These are phyloP conservation scores for Cyclophora albipunctata DNA, from an alignment of 2,888 invertebrate genomes.

Conservation along the genomic window DNA sequence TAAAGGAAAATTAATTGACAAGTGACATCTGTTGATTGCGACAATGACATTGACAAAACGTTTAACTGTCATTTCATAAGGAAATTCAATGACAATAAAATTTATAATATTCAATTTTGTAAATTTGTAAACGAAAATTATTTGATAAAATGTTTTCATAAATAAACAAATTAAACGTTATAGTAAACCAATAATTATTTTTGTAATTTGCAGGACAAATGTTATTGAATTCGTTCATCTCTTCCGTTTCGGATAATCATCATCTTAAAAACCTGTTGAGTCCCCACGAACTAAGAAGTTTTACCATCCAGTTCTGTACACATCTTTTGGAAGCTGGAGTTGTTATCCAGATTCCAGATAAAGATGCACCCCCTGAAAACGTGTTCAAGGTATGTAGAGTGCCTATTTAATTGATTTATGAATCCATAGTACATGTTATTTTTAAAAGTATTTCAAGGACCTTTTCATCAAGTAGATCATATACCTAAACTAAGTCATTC, in stretches of 20 bases:
- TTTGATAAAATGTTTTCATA: no score
- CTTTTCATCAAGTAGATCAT: no score
- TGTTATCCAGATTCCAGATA: conserved; percentile 85
- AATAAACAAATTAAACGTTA: no score
- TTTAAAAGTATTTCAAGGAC: neutral
- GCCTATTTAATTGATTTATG: neutral
- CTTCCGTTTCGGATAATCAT: conserved; percentile 83
- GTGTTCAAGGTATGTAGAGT: conserved; percentile 78
- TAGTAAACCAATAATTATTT: no score
- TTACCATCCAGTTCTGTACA: conserved; percentile 90
- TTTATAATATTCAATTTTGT: no score
- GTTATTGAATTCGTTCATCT: conserved; percentile 92
- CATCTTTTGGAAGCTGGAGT: conserved; percentile 92
- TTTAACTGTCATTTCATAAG: no score
- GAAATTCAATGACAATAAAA: no score
- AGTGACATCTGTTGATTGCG: no score
- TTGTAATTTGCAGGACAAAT: conserved; percentile 84
- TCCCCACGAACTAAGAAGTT: conserved; percentile 82
- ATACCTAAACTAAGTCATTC: no score
- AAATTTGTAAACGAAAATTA: no score
- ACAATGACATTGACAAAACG: no score
- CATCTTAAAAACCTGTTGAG: conserved; percentile 78
- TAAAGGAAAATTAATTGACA: no score
- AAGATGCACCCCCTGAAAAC: conserved; percentile 78
- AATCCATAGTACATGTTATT: neutral